Conservation (phyloP, 37 sponge, comb jelly and placozoan species). For the Oscarella lobularis region DNA sequence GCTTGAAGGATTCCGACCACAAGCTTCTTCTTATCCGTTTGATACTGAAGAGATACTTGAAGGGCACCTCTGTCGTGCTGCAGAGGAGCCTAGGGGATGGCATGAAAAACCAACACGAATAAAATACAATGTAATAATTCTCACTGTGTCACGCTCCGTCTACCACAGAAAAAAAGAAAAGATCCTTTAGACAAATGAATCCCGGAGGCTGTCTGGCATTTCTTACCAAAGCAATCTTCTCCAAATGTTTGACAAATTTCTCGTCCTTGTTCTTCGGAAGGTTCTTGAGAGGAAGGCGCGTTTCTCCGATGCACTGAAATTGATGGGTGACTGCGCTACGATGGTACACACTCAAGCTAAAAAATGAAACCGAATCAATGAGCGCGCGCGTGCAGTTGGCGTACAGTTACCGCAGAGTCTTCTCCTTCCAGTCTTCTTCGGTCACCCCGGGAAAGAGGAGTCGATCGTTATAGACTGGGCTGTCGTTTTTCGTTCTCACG, state of each 20-base stretch:
- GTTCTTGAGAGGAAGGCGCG: not conserved
- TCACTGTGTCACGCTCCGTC: not conserved
- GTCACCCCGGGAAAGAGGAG: not conserved
- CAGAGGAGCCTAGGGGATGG: too few relatives aligned
- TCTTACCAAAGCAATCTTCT: not conserved
- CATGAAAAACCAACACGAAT: too few relatives aligned
- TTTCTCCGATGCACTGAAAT: not conserved
- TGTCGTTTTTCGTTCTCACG: too few relatives aligned
- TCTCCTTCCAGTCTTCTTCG: not conserved
- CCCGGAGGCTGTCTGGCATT: too few relatives aligned
- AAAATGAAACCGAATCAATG: too few relatives aligned
- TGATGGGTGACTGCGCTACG: too few relatives aligned
- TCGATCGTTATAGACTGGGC: too few relatives aligned
- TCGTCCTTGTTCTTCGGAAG: not conserved
- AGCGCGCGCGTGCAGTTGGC: too few relatives aligned
- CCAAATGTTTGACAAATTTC: not conserved
- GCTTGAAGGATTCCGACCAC: slow-evolving; percentile 1
- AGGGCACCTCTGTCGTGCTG: not conserved
- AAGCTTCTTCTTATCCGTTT: not conserved
- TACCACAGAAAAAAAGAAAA: too few relatives aligned
- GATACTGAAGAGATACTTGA: not conserved
- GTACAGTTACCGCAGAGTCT: not conserved
- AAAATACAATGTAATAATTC: too few relatives aligned
- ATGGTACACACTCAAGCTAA: too few relatives aligned
- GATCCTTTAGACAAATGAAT: too few relatives aligned